These are phyloP conservation scores for Sigmodon hispidus DNA, from an alignment of 2,113 vertebrate genomes.

Conservation along the genomic window DNA sequence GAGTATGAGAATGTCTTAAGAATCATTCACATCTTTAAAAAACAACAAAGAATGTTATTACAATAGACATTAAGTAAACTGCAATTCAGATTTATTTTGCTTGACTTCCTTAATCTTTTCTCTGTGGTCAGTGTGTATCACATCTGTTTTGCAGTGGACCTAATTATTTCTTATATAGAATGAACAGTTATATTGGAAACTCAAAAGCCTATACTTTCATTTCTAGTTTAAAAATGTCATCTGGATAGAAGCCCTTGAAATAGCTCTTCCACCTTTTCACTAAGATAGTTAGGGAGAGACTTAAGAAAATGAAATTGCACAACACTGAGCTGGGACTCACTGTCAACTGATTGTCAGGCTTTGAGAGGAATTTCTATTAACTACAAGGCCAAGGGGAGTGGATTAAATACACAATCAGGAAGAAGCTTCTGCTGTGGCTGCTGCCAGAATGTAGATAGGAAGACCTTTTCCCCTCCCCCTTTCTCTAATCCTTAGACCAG, in stretches of 20 bases:
- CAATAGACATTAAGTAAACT: not conserved
- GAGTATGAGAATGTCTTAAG: not conserved
- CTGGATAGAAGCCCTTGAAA: slow-evolving; percentile 45
- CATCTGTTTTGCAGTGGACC: slow-evolving; percentile 8
- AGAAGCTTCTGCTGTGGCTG: not conserved
- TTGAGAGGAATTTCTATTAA: slow-evolving; percentile 69
- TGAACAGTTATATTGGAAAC: not conserved
- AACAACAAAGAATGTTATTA: not conserved
- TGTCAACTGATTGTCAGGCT: slow-evolving; percentile 65
- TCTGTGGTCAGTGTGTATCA: not conserved
- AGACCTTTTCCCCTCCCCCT: slow-evolving; percentile 44
- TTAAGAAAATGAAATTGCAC: slow-evolving; percentile 60
- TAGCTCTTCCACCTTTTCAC: not conserved
- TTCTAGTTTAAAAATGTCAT: slow-evolving; percentile 63
- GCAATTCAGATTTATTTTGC: not conserved
- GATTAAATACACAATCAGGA: slow-evolving; percentile 61
- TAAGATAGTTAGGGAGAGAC: slow-evolving; percentile 48
- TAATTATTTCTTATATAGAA: slow-evolving; percentile 29
- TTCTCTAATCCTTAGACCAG: slow-evolving; percentile 61
- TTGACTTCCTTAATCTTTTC: not conserved
- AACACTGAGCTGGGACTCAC: not conserved
- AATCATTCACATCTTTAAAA: not conserved
- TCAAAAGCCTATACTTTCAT: slow-evolving; percentile 32
- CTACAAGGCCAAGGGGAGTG: slow-evolving; percentile 44
- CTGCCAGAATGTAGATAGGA: slow-evolving; percentile 48